Evolutionary conservation across 1,140 invertebrate species (phyloP).

Genomic region (Drosophila asahinai): DNA sequence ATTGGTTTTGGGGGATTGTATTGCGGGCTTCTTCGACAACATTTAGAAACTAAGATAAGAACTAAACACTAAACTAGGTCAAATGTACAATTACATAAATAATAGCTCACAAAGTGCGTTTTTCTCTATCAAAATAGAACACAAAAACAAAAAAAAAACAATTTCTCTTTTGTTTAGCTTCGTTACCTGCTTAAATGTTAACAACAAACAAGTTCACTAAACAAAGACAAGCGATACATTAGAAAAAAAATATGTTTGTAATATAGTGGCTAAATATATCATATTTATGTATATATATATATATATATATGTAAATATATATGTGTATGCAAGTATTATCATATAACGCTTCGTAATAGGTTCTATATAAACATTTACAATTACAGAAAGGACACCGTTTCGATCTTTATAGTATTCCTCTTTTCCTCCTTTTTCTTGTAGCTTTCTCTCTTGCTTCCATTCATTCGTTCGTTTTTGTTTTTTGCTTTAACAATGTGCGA

Average conservation of each 20-base stretch:
- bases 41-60: conserved; percentile 78
- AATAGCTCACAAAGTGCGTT: conserved; percentile 66
- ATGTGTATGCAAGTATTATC: conserved; percentile 69
- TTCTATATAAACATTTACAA: conserved; percentile 79
- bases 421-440: neutral
- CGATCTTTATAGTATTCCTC: conserved; percentile 22
- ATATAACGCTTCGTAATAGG: conserved; percentile 71
- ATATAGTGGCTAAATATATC: conserved; percentile 60
- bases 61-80: conserved; percentile 77
- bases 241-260: conserved; percentile 37
- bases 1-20: conserved; percentile 17
- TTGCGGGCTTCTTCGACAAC: conserved; percentile 59
- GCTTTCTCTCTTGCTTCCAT: neutral
- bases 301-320: conserved; percentile 43
- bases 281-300: conserved; percentile 46
- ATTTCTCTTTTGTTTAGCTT: conserved; percentile 35
- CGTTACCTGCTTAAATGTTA: conserved; percentile 73
- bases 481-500: conserved; percentile 71
- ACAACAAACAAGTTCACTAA: conserved; percentile 63
- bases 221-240: conserved; percentile 52
- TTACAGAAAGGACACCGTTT: conserved; percentile 63
- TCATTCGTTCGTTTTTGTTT: conserved; percentile 20
- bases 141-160: conserved; percentile 54
- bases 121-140: conserved; percentile 14
- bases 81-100: conserved; percentile 68